Base-by-base conservation (phyloP, 2,888 invertebrate species). In the Scelioninae gen. 1 region DNA sequence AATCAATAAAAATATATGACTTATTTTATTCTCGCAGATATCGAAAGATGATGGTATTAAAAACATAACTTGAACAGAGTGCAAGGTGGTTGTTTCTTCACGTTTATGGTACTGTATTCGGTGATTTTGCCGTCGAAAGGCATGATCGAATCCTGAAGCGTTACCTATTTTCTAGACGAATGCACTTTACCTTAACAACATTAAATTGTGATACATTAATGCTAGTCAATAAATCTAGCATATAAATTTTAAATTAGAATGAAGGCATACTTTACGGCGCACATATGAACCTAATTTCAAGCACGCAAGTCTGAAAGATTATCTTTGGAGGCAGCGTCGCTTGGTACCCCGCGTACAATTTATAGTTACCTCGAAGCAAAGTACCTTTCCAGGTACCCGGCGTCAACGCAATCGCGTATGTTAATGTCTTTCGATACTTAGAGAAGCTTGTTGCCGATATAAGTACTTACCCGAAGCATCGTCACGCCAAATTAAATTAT, bases 261-360 rank as follows among this genome's bases (percentile, higher is more conserved):
- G 49, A 45, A 72, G 49, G 43, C 45, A 40, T 56, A 55, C 16
- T 71, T 82, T 68, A 77, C 60, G 53, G 34, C 16, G 31, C 40
- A 63, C 77, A 40, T 69, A 74, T 69, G 58, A 77, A 66, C 66
- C 45, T 72, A 60, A 82, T 77, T 82, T 82, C 45, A 31, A 53
- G 60, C 87, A 86, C 86, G 85, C 85, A 79, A 87, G 68, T 71
- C 60, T 77, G 68, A 77, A 84, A 86, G 85, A 86, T 86, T 86
- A 86, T 83, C 84, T 81, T 56, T 75, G 55, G 62, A 86, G 76
- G 82, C 84, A 71, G 77, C 55, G 66, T 77, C 81, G 77, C 75
- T 85, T 84, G 69, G 84, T 85, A 71, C 75, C 69, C 75, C 85
- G 79, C 75, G 86, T 80, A 77, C 80, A 87, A 88, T 85, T 82